phyloP scores from a whole-genome alignment of 1,140 invertebrate species.

The Oscheius sp. region DNA sequence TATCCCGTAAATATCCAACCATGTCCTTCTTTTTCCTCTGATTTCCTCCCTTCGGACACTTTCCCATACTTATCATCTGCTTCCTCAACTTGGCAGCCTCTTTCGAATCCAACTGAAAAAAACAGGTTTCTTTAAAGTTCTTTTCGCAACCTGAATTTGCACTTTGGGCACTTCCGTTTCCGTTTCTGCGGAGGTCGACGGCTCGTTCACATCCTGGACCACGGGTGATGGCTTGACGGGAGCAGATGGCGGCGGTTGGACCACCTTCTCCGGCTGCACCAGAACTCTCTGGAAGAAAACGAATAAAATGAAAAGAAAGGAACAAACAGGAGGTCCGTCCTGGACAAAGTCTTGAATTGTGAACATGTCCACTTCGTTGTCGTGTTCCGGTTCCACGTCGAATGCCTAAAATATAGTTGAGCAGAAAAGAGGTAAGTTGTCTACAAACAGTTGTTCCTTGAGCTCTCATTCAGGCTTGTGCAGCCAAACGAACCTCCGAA shows the following conservation, averaged over 20 bases:
- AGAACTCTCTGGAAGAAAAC: neutral
- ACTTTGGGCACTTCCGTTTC: too few species aligned
- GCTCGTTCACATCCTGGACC: neutral
- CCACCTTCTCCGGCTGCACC: neutral
- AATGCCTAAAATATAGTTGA: neutral
- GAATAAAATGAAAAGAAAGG: conserved; percentile 3
- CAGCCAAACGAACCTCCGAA: conserved; percentile 2
- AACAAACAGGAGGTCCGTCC: conserved; percentile 20
- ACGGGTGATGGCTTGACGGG: neutral
- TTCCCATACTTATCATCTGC: conserved; percentile 45
- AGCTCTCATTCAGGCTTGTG: conserved; percentile 9
- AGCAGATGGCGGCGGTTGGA: neutral
- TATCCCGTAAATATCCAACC: conserved; percentile 36
- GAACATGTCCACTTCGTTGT: neutral
- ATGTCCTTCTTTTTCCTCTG: conserved; percentile 46
- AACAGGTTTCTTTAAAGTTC: too few species aligned
- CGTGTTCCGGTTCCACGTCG: neutral
- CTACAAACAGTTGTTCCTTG: conserved; percentile 12
- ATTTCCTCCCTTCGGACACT: conserved; percentile 44
- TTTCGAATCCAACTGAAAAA: neutral
- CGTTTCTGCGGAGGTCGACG: neutral
- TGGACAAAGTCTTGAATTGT: conserved; percentile 17
- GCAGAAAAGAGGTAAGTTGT: neutral
- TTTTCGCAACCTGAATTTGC: too few species aligned
- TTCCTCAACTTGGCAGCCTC: conserved; percentile 28